Conservation (phyloP, 2,888 invertebrate species). For the Microplitis deprimator region DNA sequence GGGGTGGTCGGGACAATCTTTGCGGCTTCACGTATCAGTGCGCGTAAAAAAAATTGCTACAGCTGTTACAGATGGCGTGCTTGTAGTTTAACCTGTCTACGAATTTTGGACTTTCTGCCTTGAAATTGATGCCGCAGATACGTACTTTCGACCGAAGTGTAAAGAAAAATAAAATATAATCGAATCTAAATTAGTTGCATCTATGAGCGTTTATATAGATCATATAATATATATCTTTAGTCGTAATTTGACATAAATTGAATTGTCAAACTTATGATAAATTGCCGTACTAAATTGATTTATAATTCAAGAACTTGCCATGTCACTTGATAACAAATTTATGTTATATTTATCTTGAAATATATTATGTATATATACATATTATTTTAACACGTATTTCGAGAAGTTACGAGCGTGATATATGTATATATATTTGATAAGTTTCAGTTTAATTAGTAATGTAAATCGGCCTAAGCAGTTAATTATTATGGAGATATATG, state of each 20-base stretch:
- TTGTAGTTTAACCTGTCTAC: too few species aligned
- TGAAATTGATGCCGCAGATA: too few species aligned
- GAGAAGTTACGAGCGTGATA: background rate
- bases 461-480: conserved; percentile 20
- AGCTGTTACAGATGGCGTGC: too few species aligned
- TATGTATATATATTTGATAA: background rate
- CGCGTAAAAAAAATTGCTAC: too few species aligned
- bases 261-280: background rate
- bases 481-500: conserved; percentile 25
- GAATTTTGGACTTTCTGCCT: too few species aligned
- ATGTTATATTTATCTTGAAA: background rate
- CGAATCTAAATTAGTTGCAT: too few species aligned
- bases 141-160: too few species aligned
- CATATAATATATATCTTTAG: background rate
- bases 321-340: background rate
- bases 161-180: too few species aligned
- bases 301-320: background rate
- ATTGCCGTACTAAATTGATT: background rate
- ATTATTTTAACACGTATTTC: background rate
- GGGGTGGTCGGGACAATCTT: too few species aligned
- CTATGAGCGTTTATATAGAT: too few species aligned
- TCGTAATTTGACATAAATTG: background rate
- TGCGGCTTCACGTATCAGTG: too few species aligned
- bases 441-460: conserved; percentile 21
- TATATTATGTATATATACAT: background rate